Evolutionary conservation across 1,140 invertebrate genomes (phyloP).

Genomic region (Saccostrea glomerata): DNA sequence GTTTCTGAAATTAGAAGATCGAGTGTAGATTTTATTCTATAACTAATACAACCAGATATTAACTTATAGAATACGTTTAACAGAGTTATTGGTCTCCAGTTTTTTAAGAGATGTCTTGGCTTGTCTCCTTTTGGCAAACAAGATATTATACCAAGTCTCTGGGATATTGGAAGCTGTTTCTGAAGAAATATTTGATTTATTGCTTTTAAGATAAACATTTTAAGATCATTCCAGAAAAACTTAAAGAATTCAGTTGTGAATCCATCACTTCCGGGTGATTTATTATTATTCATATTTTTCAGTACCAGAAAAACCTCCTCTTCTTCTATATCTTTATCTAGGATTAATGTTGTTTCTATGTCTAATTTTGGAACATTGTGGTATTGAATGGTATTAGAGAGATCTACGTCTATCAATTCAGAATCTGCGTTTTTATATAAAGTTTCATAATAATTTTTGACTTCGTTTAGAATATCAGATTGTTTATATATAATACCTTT

Average conservation of each 20-base stretch:
- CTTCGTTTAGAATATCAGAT: not conserved
- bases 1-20: too few species aligned
- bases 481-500: not conserved
- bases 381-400: not conserved
- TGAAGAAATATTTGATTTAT: conserved; percentile 6
- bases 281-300: conserved; percentile 43
- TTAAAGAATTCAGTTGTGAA: too few species aligned
- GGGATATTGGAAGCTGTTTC: conserved; percentile 6
- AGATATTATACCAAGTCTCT: conserved; percentile 13
- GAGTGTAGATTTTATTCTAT: too few species aligned
- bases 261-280: not conserved
- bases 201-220: not conserved
- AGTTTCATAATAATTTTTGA: conserved; percentile 1
- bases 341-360: not conserved
- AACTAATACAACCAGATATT: not conserved
- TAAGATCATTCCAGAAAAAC: conserved; percentile 13
- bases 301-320: not conserved
- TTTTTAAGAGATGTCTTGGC: too few species aligned
- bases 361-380: not conserved
- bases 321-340: not conserved
- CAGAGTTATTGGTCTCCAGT: not conserved
- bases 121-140: not conserved
- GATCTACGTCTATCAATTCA: not conserved
- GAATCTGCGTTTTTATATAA: conserved; percentile 4
- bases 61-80: not conserved